Conservation (phyloP, 2,888 invertebrate genomes). For the Catotricha subobsoleta region DNA sequence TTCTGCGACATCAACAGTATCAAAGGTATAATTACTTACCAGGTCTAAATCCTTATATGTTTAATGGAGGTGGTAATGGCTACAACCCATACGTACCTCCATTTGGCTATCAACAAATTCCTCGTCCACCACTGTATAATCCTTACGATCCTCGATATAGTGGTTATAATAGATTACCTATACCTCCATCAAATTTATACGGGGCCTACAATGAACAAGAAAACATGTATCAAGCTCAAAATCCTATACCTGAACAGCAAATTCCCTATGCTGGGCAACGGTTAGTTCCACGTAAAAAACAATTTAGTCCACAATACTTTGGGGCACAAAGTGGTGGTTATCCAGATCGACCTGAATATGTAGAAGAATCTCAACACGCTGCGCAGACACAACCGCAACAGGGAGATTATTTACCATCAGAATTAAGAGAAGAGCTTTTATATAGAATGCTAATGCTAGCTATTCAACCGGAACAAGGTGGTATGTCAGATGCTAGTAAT, state of each 20-base stretch:
- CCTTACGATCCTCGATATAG: constrained; percentile 7
- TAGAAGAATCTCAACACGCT: constrained; percentile 15
- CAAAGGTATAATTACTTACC: constrained; percentile 13
- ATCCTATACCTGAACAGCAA: constrained; percentile 12
- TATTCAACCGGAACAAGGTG: constrained; percentile 42
- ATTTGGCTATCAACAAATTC: constrained; percentile 9
- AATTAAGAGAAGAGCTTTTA: constrained; percentile 50
- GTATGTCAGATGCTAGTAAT: constrained; percentile 23
- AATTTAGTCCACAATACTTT: constrained; percentile 24
- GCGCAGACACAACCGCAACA: constrained; percentile 3
- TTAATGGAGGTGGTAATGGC: constrained; percentile 14
- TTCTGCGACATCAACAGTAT: constrained; percentile 44
- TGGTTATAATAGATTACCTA: constrained; percentile 7
- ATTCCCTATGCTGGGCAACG: constrained; percentile 33
- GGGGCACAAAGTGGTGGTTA: constrained; percentile 30
- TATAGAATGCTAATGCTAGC: constrained; percentile 55
- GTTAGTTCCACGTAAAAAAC: constrained; percentile 30
- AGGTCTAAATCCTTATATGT: constrained; percentile 7
- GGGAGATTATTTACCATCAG: constrained; percentile 46
- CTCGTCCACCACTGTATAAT: constrained; percentile 10
- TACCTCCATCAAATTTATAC: constrained; percentile 1
- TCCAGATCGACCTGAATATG: constrained; percentile 10
- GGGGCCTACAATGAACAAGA: constrained; percentile 11
- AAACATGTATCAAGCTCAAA: constrained; percentile 14
- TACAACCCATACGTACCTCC: constrained; percentile 6